Percentiles rank a stretch among this genome's conserved stretches.
These are phyloP conservation scores for Hydrocynus forskahlii DNA, from an alignment of 2,797 vertebrate genomes.

Conservation along the genomic window DNA sequence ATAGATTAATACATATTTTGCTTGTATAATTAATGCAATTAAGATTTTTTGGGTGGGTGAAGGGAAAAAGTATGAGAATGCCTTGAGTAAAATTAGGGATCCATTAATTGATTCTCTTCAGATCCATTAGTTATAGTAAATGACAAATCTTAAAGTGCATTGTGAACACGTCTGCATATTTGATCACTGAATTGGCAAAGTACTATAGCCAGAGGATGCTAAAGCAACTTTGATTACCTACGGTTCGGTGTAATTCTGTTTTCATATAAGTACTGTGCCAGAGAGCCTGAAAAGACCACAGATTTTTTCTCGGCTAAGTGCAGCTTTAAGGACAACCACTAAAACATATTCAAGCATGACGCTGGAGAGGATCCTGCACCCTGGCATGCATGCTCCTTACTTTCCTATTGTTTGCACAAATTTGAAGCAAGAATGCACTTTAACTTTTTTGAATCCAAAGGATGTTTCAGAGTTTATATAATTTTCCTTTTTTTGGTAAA, in stretches of 20 bases:
- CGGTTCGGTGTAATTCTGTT: not conserved
- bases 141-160: not conserved
- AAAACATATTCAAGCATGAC: conserved; percentile 9
- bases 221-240: not conserved
- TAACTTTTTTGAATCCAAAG: conserved; percentile 65
- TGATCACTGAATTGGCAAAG: not conserved
- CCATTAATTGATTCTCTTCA: not conserved
- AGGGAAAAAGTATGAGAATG: not conserved
- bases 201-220: not conserved
- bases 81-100: no score
- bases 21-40: not conserved
- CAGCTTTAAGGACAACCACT: conserved; percentile 12
- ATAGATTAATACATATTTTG: not conserved
- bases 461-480: conserved; percentile 29
- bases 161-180: not conserved
- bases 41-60: conserved; percentile 5
- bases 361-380: conserved; percentile 9
- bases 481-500: not conserved
- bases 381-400: conserved; percentile 54
- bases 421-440: conserved; percentile 73
- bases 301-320: not conserved
- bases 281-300: conserved; percentile 6
- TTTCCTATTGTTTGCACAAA: conserved; percentile 47
- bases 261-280: conserved; percentile 32
- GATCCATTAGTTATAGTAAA: not conserved